Evolutionary conservation across 30 jellyfish, hydroid and myxozoan species (phyloP).

Genomic region (Mastigias papua): DNA sequence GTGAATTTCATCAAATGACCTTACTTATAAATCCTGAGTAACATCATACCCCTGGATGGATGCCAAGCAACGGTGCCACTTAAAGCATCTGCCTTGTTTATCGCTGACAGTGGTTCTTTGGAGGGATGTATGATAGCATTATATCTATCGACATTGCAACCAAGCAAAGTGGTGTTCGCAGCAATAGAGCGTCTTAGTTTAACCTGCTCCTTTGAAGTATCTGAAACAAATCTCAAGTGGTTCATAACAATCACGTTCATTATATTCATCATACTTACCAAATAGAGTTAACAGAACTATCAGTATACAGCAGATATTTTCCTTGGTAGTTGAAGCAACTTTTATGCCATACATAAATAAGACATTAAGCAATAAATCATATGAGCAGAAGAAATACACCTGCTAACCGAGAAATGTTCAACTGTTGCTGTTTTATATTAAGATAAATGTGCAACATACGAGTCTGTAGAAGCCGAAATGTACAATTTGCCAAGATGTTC

Average conservation of each 20-base stretch:
- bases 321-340: background rate
- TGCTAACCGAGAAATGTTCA: constrained; percentile 10
- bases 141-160: background rate
- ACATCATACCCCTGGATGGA: background rate
- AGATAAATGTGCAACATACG: constrained; percentile 23
- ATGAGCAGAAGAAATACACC: background rate
- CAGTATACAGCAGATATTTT: too few relatives aligned
- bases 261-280: too few relatives aligned
- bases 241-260: background rate
- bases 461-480: constrained; percentile 25
- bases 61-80: constrained; percentile 1
- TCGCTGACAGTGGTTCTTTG: background rate
- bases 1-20: too few relatives aligned
- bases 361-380: background rate
- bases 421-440: constrained; percentile 27
- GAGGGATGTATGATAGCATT: background rate
- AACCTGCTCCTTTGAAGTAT: background rate
- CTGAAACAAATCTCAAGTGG: background rate
- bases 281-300: background rate
- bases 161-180: background rate
- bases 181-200: background rate
- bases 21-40: too few relatives aligned
- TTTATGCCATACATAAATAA: background rate
- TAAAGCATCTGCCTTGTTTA: background rate
- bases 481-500: background rate